Percentiles rank a stretch among this genome's conserved stretches.
phyloP scores from a whole-genome alignment of 2,888 invertebrate species.

The Stenoptilia bipunctidactyla region DNA sequence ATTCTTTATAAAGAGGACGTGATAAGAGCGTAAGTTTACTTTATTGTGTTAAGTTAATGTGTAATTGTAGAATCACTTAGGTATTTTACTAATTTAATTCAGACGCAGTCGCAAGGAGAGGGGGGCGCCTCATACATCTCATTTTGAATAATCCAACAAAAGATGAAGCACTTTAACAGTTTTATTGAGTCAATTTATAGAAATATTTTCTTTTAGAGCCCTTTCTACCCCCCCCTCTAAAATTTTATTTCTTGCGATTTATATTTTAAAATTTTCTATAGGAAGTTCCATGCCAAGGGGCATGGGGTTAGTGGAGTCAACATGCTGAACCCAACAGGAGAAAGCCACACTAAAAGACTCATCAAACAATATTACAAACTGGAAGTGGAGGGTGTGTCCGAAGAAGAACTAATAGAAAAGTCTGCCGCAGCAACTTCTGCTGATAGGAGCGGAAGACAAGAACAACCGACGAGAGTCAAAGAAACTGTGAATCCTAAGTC shows the following conservation, averaged over 20 bases:
- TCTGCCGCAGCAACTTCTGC: constrained; percentile 29
- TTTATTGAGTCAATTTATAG: no score
- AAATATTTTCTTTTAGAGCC: no score
- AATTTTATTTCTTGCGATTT: no score
- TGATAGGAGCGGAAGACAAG: constrained; percentile 28
- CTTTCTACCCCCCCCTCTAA: no score
- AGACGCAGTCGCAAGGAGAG: no score
- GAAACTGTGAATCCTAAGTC: constrained; percentile 30
- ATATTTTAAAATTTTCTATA: no score
- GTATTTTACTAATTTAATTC: no score
- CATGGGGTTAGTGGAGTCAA: constrained; percentile 68
- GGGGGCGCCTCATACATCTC: no score
- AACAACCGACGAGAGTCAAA: background rate
- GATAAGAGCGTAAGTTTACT: constrained; percentile 86
- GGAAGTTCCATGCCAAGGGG: constrained; percentile 75
- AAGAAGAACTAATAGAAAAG: constrained; percentile 61
- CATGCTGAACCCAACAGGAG: constrained; percentile 60
- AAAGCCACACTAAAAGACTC: constrained; percentile 72
- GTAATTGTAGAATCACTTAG: no score
- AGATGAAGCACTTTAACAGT: no score
- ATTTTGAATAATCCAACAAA: no score
- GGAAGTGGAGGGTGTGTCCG: constrained; percentile 61
- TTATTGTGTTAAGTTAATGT: no score
- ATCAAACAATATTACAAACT: constrained; percentile 73
- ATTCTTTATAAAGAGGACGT: constrained; percentile 89